These are phyloP conservation scores for Diarsia rubi DNA, from an alignment of 2,888 invertebrate species.

Conservation along the genomic window DNA sequence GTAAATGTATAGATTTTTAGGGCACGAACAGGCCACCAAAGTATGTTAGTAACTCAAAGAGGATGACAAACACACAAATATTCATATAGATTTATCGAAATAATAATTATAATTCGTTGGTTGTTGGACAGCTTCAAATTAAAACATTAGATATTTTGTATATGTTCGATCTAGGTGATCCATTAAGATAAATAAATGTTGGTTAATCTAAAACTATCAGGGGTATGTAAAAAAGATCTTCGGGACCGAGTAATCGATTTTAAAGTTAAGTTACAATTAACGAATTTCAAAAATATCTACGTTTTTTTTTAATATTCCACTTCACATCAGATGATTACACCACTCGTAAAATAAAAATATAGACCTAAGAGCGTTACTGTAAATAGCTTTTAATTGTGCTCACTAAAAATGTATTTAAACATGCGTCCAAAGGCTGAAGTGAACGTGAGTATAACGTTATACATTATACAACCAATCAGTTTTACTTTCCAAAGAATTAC, in stretches of 20 bases:
- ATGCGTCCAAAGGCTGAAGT: conserved; percentile 93
- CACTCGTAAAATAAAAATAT: conserved; percentile 3
- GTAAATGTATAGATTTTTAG: too few species aligned
- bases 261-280: not conserved
- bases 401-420: conserved; percentile 82
- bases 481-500: conserved; percentile 60
- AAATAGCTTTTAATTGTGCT: conserved; percentile 85
- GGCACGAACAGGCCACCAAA: too few species aligned
- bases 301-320: not conserved
- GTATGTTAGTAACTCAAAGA: too few species aligned
- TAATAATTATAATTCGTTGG: not conserved
- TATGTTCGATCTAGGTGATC: not conserved
- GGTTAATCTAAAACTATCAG: not conserved
- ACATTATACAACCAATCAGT: conserved; percentile 70
- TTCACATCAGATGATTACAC: conserved; percentile 55
- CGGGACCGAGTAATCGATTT: not conserved
- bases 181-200: not conserved
- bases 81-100: not conserved
- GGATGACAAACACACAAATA: too few species aligned
- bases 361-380: conserved; percentile 72
- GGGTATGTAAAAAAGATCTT: not conserved
- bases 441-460: conserved; percentile 91
- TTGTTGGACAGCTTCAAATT: not conserved
- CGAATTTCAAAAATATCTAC: not conserved
- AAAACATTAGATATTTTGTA: not conserved